Evolutionary conservation across 1,140 invertebrate genomes (phyloP).

Genomic region (Aphis craccivora): DNA sequence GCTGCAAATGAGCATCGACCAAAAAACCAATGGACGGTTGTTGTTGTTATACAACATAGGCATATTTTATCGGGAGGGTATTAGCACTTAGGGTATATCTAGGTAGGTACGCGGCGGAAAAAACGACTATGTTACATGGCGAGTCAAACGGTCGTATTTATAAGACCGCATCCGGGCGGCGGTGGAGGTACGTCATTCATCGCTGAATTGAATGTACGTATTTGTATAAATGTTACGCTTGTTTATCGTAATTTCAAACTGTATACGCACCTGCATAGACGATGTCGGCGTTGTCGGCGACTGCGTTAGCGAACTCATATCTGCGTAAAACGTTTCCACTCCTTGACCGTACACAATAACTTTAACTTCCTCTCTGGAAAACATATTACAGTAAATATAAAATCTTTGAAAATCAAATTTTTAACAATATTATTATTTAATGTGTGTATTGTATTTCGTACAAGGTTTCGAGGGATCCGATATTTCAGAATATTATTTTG

Average conservation of each 20-base stretch:
- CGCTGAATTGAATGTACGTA: neutral
- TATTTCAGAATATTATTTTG: no score
- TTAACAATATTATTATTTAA: no score
- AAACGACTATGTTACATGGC: neutral
- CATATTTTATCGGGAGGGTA: neutral
- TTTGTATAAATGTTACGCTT: neutral
- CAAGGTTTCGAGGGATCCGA: no score
- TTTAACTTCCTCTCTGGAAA: constrained; percentile 19
- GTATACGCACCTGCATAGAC: neutral
- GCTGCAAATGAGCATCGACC: no score
- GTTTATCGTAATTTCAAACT: neutral
- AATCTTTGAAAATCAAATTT: neutral
- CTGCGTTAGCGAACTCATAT: constrained; percentile 1
- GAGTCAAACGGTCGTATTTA: constrained; percentile 10
- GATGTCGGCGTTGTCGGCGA: no score
- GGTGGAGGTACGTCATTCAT: constrained; percentile 21
- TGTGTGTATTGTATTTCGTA: no score
- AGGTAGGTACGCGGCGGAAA: neutral
- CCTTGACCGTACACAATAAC: constrained; percentile 47
- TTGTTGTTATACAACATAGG: neutral
- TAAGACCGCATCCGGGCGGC: neutral
- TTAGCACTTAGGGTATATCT: neutral
- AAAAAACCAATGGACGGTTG: neutral
- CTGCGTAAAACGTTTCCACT: constrained; percentile 43
- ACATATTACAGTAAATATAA: neutral